Conservation (phyloP, 2,888 invertebrate species). For the Charanyca ferruginea region DNA sequence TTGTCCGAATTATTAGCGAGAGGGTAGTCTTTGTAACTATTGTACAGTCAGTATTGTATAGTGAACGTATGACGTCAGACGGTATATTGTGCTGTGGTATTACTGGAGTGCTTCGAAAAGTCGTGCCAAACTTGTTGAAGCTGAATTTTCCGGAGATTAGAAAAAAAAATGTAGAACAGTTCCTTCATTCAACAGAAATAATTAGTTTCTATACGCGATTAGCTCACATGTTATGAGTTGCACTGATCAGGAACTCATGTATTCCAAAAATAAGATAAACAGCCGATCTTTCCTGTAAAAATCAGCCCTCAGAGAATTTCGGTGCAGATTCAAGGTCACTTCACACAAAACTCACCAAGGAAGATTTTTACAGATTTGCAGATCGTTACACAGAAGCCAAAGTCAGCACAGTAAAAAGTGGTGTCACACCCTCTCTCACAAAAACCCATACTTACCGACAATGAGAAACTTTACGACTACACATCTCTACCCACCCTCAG, state of each 20-base stretch:
- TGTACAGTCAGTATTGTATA: constrained; percentile 34
- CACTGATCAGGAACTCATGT: no score
- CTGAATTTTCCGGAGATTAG: neutral
- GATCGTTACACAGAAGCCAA: no score
- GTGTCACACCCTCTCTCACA: constrained; percentile 4
- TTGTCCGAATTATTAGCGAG: constrained; percentile 69
- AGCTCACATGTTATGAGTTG: no score
- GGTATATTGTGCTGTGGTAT: constrained; percentile 41
- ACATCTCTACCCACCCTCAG: constrained; percentile 10
- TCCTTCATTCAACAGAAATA: neutral
- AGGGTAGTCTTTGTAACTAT: constrained; percentile 63
- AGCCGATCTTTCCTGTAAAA: no score
- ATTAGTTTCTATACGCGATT: no score
- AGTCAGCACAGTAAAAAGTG: neutral
- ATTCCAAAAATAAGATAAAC: neutral
- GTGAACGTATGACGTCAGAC: constrained; percentile 48
- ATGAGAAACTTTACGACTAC: constrained; percentile 26
- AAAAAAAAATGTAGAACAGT: neutral
- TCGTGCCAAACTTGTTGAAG: constrained; percentile 19
- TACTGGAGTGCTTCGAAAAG: constrained; percentile 22
- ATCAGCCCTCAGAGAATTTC: no score
- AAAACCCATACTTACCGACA: constrained; percentile 23
- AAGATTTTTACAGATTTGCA: no score
- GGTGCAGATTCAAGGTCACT: no score
- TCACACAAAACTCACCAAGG: no score